Percentiles rank a stretch among this genome's conserved stretches.
These are phyloP conservation scores for Novumbra hubbsi DNA, from an alignment of 2,797 vertebrate genomes.

Conservation along the genomic window DNA sequence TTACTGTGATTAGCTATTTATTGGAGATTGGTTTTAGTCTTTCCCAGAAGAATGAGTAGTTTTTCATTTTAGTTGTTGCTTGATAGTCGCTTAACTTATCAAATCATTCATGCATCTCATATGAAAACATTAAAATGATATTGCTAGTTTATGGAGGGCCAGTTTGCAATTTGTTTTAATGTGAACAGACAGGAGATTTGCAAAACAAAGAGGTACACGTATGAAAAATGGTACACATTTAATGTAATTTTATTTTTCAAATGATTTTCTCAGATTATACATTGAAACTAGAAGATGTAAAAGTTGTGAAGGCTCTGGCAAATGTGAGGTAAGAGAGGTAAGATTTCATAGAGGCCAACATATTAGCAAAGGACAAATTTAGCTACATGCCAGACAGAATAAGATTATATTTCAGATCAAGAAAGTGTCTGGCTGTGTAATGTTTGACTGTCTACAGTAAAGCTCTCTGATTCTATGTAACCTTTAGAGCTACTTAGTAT, in stretches of 20 bases:
- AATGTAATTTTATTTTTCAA: background rate
- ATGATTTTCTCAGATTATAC: constrained; percentile 6
- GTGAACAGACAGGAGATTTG: background rate
- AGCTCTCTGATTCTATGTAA: background rate
- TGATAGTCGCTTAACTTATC: constrained; percentile 7
- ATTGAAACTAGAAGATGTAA: background rate
- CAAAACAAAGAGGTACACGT: background rate
- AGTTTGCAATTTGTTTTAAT: background rate
- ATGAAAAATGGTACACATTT: background rate
- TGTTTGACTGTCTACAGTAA: constrained; percentile 3
- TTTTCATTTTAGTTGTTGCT: constrained; percentile 15
- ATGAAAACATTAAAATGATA: constrained; percentile 24
- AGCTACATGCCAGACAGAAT: constrained; percentile 22
- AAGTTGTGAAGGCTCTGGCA: constrained; percentile 7
- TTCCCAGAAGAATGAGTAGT: background rate
- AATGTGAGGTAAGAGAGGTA: constrained; percentile 26
- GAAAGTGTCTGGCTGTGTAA: constrained; percentile 13
- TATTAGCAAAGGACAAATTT: constrained; percentile 16
- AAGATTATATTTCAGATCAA: constrained; percentile 38
- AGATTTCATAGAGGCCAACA: constrained; percentile 18
- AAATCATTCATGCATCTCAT: constrained; percentile 7
- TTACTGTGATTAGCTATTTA: constrained; percentile 5
- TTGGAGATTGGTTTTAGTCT: background rate
- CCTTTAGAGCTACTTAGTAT: constrained; percentile 6
- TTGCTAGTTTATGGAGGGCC: background rate